A percentile compares a stretch with the other conserved stretches of the same genome.
Evolutionary conservation across 2,797 vertebrate genomes (phyloP).

Genomic region (Manis javanica): DNA sequence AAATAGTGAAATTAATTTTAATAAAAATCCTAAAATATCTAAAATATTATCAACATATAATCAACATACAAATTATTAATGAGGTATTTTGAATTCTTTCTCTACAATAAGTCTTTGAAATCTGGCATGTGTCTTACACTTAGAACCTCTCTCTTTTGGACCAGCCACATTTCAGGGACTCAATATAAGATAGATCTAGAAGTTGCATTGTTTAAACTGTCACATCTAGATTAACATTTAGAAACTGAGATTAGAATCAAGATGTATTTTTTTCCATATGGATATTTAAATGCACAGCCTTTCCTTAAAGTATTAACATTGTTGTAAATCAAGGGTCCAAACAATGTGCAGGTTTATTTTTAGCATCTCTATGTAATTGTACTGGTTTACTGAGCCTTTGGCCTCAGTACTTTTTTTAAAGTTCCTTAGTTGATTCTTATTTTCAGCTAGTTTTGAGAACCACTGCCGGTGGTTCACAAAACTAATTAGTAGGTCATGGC

Average conservation of each 20-base stretch:
- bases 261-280: neutral
- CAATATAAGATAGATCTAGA: neutral
- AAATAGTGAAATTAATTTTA: conserved; percentile 7
- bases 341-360: neutral
- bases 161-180: neutral
- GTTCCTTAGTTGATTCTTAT: neutral
- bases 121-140: neutral
- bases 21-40: neutral
- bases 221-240: neutral
- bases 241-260: neutral
- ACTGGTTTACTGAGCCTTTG: neutral
- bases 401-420: neutral
- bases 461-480: neutral
- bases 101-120: neutral
- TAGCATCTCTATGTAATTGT: neutral
- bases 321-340: neutral
- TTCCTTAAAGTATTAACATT: neutral
- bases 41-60: conserved; percentile 26
- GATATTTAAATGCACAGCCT: neutral
- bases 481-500: neutral
- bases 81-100: neutral
- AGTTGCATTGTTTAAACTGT: neutral
- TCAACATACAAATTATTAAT: neutral
- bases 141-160: neutral
- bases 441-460: neutral